Evolutionary conservation across 1,140 invertebrate genomes (phyloP).

Genomic region (Aphidius ervi): DNA sequence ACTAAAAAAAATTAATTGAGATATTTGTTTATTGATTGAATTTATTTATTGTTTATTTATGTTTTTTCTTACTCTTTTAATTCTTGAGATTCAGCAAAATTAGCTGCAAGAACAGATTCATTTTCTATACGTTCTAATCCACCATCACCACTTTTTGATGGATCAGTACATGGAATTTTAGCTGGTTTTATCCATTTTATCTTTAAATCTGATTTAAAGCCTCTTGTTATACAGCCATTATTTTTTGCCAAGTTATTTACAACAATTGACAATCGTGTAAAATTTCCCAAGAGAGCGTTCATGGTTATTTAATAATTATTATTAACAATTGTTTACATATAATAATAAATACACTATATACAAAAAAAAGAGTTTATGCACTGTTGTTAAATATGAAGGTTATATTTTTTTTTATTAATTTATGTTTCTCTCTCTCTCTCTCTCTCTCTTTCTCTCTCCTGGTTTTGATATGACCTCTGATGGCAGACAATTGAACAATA

Average conservation of each 20-base stretch:
- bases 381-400: too few species aligned
- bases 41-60: background rate
- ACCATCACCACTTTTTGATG: constrained; percentile 59
- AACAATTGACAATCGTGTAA: constrained; percentile 7
- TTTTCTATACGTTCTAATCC: constrained; percentile 46
- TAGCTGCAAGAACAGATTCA: constrained; percentile 35
- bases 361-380: too few species aligned
- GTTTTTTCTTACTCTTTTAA: constrained; percentile 50
- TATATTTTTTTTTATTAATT: too few species aligned
- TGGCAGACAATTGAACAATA: too few species aligned
- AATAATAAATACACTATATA: too few species aligned
- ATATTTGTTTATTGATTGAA: background rate
- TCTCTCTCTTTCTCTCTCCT: too few species aligned
- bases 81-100: constrained; percentile 53
- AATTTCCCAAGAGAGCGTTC: constrained; percentile 29
- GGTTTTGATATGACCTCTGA: too few species aligned
- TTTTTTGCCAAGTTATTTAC: constrained; percentile 19
- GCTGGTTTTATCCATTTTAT: constrained; percentile 63
- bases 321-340: too few species aligned
- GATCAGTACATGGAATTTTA: constrained; percentile 53
- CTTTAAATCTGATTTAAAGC: constrained; percentile 57
- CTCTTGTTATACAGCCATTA: constrained; percentile 37
- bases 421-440: too few species aligned
- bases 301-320: constrained; percentile 17
- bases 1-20: constrained; percentile 41